A percentile compares a stretch with the other conserved stretches of the same genome.
phyloP scores from a whole-genome alignment of 1,140 invertebrate genomes.

The Aplysia californica region DNA sequence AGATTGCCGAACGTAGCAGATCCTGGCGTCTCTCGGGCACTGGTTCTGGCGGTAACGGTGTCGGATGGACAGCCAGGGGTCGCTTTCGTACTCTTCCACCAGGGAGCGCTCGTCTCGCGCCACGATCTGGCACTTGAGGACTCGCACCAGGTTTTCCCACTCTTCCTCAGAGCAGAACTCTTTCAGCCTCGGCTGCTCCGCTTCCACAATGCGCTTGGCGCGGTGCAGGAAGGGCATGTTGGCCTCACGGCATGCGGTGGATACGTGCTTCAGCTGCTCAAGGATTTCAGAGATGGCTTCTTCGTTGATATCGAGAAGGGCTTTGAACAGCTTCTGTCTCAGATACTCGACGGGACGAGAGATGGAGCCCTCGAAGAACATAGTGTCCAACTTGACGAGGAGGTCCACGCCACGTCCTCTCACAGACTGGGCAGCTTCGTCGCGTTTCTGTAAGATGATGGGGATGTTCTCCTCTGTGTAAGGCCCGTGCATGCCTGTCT shows the following conservation, averaged over 20 bases:
- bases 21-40: conserved; percentile 25
- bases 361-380: conserved; percentile 48
- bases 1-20: conserved; percentile 28
- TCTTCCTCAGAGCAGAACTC: conserved; percentile 29
- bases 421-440: conserved; percentile 39
- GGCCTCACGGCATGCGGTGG: conserved; percentile 29
- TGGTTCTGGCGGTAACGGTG: conserved; percentile 31
- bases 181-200: conserved; percentile 36
- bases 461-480: conserved; percentile 53
- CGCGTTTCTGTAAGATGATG: conserved; percentile 35
- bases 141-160: conserved; percentile 31
- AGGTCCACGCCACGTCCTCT: conserved; percentile 40
- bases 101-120: conserved; percentile 35
- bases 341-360: conserved; percentile 32
- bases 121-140: conserved; percentile 30
- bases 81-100: conserved; percentile 47
- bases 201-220: conserved; percentile 35
- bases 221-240: conserved; percentile 30
- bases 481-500: conserved; percentile 48
- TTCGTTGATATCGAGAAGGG: conserved; percentile 32
- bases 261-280: conserved; percentile 3
- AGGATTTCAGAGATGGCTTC: conserved; percentile 25
- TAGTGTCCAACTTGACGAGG: conserved; percentile 45
- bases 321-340: conserved; percentile 34
- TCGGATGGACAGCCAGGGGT: conserved; percentile 44